Base-by-base conservation (phyloP, 1,140 invertebrate species). In the Drosophila pseudoobscura region DNA sequence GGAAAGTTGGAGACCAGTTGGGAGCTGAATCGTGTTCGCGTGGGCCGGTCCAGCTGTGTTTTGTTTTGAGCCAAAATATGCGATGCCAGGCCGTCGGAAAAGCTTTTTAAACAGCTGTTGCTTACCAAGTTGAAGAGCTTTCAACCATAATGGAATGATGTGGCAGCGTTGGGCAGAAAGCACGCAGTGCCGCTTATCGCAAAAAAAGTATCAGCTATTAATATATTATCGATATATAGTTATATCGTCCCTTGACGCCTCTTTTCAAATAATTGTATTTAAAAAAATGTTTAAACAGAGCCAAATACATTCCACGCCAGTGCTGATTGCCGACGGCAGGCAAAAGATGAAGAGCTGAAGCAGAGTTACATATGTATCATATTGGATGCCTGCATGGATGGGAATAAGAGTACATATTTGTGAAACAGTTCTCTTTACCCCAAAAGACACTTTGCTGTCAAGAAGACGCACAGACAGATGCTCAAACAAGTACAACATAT, bases 271-370 rank as follows among this genome's bases (percentile, higher is more conserved):
- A 17, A 17, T 17, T 17, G 0, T 17, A 17, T 17, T 17, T 17
- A 17, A 1, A 17, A 17, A 17, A 17, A 17, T 17, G 0, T 17
- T 17, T 0, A 17, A 17, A 17, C 0, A 17, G 17, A 17, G 17
- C 17, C 17, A 17, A 17, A 17, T 17, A 17, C 17, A 17, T 17
- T 17, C 17, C 1, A 17, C 17, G 17, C 17, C 31, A 35, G n/a
- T n/a, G 46, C 50, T 68, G 4, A 9, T n/a, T 24, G 7, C 4
- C 3, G 7, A 0, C 11, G 6, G 41, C 41, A 29, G 1, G 65
- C 75, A 29, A 91, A 91, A 56, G 90, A 91, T 46, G 39, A 52
- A 0, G 90, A 91, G 53, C 44, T 91, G 0, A 60, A 68, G 3
- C 90, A 57, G 87, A 49, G 70, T 90, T 91, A 20, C 17, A 17